Percentiles rank a stretch among this genome's conserved stretches.
These are phyloP conservation scores for Trypoxylus dichotomus DNA, from an alignment of 1,140 invertebrate genomes.

Conservation along the genomic window DNA sequence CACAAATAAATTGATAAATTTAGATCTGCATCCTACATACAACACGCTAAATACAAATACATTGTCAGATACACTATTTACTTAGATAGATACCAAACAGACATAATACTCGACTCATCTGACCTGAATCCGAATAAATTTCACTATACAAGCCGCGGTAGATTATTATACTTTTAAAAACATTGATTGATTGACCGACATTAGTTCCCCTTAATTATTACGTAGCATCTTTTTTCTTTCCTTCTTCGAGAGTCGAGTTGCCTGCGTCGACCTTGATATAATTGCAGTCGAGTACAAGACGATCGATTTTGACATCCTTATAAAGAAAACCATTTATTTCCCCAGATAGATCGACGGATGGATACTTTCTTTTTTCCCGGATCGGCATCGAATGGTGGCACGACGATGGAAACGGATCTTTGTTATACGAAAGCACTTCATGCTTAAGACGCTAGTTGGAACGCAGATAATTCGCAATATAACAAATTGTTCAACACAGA, in stretches of 20 bases:
- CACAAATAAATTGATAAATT: too few species aligned
- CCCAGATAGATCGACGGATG: neutral
- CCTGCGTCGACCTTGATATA: slow-evolving; percentile 7
- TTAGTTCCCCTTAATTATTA: slow-evolving; percentile 5
- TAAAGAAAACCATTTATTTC: slow-evolving; percentile 21
- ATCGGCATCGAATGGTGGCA: neutral
- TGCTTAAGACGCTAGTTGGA: too few species aligned
- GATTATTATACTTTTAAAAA: slow-evolving; percentile 12
- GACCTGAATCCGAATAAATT: slow-evolving; percentile 7
- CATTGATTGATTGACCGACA: slow-evolving; percentile 25
- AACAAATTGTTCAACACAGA: too few species aligned
- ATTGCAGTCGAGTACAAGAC: neutral
- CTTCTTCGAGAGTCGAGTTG: neutral
- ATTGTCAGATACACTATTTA: too few species aligned
- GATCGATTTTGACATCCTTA: slow-evolving; percentile 23
- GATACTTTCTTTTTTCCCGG: neutral
- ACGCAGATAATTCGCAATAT: too few species aligned
- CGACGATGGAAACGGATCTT: neutral
- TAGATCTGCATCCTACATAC: too few species aligned
- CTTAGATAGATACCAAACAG: neutral
- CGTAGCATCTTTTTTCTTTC: neutral
- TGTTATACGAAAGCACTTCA: too few species aligned
- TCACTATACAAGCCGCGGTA: neutral
- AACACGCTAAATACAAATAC: neutral
- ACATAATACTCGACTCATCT: neutral